Evolutionary conservation across 2,797 vertebrate genomes (phyloP).

Genomic region (Rhabdomys pumilio): DNA sequence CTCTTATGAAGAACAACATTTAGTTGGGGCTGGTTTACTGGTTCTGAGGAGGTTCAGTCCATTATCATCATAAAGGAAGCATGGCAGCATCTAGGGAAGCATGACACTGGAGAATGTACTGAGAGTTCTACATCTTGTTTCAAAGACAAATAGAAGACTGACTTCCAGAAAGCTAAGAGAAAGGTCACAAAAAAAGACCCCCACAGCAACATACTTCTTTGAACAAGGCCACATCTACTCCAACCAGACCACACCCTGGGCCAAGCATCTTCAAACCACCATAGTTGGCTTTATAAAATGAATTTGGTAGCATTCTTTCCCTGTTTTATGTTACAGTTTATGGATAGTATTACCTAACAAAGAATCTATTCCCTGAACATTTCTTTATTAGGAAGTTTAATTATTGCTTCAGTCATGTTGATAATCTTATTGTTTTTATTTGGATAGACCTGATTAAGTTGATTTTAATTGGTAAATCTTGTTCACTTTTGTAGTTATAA

Average conservation of each 20-base stretch:
- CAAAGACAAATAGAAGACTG: not conserved
- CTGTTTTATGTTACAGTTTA: not conserved
- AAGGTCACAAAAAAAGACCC: not conserved
- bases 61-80: not conserved
- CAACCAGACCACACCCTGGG: not conserved
- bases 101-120: not conserved
- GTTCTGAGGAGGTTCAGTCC: not conserved
- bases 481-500: not conserved
- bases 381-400: not conserved
- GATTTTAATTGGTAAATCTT: not conserved
- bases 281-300: not conserved
- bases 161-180: not conserved
- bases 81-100: not conserved
- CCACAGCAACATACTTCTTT: not conserved
- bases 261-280: not conserved
- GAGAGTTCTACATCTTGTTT: not conserved
- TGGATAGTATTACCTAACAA: not conserved
- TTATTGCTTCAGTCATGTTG: not conserved
- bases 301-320: not conserved
- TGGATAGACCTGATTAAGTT: not conserved
- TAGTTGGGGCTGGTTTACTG: not conserved
- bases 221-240: not conserved
- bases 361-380: not conserved
- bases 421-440: not conserved
- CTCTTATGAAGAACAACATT: not conserved